Conservation (phyloP, 1,140 invertebrate species). For the Metaphire vulgaris region DNA sequence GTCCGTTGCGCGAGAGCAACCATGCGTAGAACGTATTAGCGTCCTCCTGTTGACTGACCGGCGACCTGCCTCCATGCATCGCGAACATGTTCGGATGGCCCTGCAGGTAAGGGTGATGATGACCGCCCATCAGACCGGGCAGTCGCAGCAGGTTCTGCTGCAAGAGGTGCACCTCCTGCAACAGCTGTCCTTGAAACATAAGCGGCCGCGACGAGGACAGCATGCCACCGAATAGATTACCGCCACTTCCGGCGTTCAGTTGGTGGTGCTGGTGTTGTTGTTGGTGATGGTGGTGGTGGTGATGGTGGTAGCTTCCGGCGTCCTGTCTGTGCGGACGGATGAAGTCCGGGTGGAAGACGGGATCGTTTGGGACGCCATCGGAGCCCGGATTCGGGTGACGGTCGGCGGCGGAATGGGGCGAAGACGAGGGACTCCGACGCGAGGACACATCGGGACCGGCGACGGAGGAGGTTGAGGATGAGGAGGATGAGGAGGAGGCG, state of each 20-base stretch:
- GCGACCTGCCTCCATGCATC: not conserved
- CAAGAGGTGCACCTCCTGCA: not conserved
- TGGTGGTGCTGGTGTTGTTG: not conserved
- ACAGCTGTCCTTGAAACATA: not conserved
- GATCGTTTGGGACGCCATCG: not conserved
- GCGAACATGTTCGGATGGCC: not conserved
- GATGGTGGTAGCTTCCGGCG: not conserved
- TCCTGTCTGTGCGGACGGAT: not conserved
- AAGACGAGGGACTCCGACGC: not conserved
- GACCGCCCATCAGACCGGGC: not conserved
- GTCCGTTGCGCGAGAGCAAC: slow-evolving; percentile 5
- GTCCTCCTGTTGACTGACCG: not conserved
- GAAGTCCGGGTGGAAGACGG: not conserved
- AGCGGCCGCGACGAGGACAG: not conserved
- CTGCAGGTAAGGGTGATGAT: not conserved
- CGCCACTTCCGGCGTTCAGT: not conserved
- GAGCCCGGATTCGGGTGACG: not conserved
- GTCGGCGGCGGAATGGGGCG: not conserved
- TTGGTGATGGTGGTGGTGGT: not conserved
- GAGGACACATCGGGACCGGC: not conserved
- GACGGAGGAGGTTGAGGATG: no score
- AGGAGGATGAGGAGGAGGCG: not conserved
- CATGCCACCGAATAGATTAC: no score
- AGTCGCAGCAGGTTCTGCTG: not conserved
- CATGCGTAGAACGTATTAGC: slow-evolving; percentile 2